Evolutionary conservation across 2,113 vertebrate genomes (phyloP).

Genomic region (Brevimyrus niger): DNA sequence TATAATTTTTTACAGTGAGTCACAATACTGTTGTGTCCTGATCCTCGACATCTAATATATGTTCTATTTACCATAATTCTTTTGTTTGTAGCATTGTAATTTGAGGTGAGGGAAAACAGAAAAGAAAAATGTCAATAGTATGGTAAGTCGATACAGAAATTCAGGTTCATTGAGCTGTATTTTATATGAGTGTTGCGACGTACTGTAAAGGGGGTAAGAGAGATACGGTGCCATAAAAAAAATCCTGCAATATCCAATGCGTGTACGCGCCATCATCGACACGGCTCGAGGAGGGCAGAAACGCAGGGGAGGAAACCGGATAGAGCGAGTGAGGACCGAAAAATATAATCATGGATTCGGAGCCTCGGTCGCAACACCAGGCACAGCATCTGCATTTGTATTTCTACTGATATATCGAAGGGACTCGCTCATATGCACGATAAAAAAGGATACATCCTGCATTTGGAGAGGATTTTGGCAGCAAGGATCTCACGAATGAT

Average conservation of each 20-base stretch:
- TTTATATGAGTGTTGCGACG: background rate
- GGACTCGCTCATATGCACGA: background rate
- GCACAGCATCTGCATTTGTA: conserved; percentile 13
- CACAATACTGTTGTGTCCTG: background rate
- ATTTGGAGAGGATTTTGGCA: background rate
- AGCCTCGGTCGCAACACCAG: conserved; percentile 26
- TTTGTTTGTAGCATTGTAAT: background rate
- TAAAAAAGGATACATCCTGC: background rate
- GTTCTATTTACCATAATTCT: background rate
- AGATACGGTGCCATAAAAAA: background rate
- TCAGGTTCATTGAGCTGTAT: background rate
- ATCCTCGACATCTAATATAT: background rate
- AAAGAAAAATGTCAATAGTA: background rate
- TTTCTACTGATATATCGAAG: background rate
- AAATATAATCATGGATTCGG: conserved; percentile 36
- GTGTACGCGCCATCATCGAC: conserved; percentile 33
- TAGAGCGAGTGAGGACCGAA: conserved; percentile 19
- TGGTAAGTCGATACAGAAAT: background rate
- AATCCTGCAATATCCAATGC: conserved; percentile 30
- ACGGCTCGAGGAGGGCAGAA: conserved; percentile 27
- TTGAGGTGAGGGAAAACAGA: background rate
- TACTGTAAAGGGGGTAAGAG: background rate
- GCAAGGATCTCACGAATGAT: conserved; percentile 27
- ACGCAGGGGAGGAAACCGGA: background rate
- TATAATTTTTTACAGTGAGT: background rate